Conservation (phyloP, 2,113 vertebrate species). For the Rutilus rutilus region DNA sequence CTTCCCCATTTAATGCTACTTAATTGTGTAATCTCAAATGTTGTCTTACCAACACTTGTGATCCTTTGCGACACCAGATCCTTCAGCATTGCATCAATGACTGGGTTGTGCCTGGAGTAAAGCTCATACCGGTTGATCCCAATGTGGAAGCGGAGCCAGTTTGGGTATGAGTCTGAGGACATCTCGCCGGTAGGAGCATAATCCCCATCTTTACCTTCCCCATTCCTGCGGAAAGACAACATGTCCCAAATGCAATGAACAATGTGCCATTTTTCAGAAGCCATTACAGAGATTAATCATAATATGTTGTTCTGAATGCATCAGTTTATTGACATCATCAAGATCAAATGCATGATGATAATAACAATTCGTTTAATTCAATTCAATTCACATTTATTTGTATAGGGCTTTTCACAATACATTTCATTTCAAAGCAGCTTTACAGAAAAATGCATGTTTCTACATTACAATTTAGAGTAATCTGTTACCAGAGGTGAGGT, state of each 20-base stretch:
- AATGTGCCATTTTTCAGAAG: not conserved
- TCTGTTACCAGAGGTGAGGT: no score
- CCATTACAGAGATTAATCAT: not conserved
- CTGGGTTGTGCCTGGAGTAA: conserved; percentile 90
- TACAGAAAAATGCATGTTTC: no score
- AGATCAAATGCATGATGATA: not conserved
- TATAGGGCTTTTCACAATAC: not conserved
- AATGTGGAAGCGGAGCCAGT: conserved; percentile 98
- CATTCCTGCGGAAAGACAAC: conserved; percentile 77
- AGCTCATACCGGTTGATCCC: conserved; percentile 97
- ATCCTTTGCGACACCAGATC: conserved; percentile 92
- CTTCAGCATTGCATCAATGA: conserved; percentile 88
- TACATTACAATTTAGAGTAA: no score
- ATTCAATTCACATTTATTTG: no score
- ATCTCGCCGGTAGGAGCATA: conserved; percentile 85
- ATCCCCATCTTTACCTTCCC: conserved; percentile 81
- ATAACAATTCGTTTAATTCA: not conserved
- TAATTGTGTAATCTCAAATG: conserved; percentile 48
- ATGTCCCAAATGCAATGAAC: not conserved
- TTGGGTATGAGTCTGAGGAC: conserved; percentile 89
- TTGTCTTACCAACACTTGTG: conserved; percentile 92
- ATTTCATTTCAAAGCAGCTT: no score
- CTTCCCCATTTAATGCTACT: not conserved
- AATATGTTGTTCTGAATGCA: not conserved
- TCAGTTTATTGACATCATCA: not conserved